Base-by-base conservation (phyloP, 2,797 vertebrate species). In the Chelon auratus region DNA sequence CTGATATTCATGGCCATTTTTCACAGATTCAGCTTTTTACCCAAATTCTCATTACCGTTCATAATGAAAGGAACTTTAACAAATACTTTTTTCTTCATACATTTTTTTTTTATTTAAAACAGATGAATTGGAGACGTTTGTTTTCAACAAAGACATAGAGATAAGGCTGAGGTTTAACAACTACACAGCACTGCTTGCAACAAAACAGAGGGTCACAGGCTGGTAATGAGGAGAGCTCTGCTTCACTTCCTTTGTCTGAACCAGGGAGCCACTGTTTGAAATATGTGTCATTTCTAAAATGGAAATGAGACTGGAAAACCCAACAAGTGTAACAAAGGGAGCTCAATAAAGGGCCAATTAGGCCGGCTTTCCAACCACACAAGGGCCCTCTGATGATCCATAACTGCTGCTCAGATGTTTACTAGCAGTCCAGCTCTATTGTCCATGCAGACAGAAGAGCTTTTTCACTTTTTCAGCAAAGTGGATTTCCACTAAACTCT, bases 311-410 rank as follows among this genome's bases (percentile, higher is more conserved):
- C 39, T 3, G 14, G 45, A 66, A 50, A 68, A 57, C 18, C 24
- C 59, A 26, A 59, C 50, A 15, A 37, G 9, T n/a, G 2, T 22
- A 47, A 57, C 64, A 47, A n/a, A 59, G 42, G 5, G 33, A 13
- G 57, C 54, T 57, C 22, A 62, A 55, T 52, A 72, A 68, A 74
- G 69, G 36, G 37, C 68, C 65, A 83, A 8, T 82, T 56, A 74
- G 58, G 43, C 14, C 55, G 26, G 14, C 24, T 78, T 77, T 75
- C 75, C 62, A 75, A 48, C 68, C 83, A 73, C 76, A 84, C 52
- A 71, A 75, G 47, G 40, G 22, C 60, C 37, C 20, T 20, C 33
- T 61, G 54, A 70, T 18, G 9, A 58, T 55, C 71, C 56, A 62
- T 40, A 45, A 68, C 55, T 36, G 61, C 62, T 15, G 40, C 54